These are phyloP conservation scores for Lochmaea crataegi DNA, from an alignment of 2,888 invertebrate species.

Conservation along the genomic window DNA sequence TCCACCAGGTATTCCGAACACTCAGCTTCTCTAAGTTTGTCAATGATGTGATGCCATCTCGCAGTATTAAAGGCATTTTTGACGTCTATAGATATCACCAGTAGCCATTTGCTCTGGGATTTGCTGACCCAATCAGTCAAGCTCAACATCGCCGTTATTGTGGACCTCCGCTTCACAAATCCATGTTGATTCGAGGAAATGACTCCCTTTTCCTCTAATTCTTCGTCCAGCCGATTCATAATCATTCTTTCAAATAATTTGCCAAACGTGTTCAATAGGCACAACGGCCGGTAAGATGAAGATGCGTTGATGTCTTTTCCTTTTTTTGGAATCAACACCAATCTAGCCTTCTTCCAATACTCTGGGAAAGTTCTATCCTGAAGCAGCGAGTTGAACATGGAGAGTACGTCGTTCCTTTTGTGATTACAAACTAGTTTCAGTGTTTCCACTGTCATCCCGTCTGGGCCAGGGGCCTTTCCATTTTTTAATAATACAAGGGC, in stretches of 20 bases:
- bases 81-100: conserved; percentile 24
- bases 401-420: too few species aligned
- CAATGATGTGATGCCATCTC: conserved; percentile 23
- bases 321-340: too few species aligned
- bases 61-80: conserved; percentile 39
- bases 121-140: conserved; percentile 14
- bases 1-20: neutral
- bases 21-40: neutral
- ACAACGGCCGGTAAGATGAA: conserved; percentile 30
- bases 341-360: too few species aligned
- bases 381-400: too few species aligned
- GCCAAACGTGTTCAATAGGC: conserved; percentile 31
- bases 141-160: conserved; percentile 14
- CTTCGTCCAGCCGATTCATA: conserved; percentile 16
- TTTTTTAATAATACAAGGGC: neutral
- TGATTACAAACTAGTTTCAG: too few species aligned
- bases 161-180: conserved; percentile 31
- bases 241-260: conserved; percentile 33
- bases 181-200: conserved; percentile 36
- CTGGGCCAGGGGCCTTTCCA: too few species aligned
- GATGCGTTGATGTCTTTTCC: too few species aligned
- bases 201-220: neutral
- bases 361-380: too few species aligned
- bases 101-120: neutral
- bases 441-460: too few species aligned